phyloP scores from a whole-genome alignment of 2,113 vertebrate species.

The Percina caprodes region DNA sequence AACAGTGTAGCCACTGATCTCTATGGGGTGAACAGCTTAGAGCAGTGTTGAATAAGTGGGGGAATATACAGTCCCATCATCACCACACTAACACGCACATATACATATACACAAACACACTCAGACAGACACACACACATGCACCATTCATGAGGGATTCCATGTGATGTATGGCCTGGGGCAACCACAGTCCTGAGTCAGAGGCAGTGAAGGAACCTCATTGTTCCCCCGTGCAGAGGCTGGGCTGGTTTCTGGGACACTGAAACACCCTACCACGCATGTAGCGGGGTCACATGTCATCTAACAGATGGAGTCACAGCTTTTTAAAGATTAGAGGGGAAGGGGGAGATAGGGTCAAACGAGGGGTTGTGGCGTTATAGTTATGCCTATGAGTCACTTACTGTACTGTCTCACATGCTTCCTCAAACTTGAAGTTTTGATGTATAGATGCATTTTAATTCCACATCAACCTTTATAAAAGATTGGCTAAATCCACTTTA shows the following conservation, averaged over 20 bases:
- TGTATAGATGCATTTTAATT: conserved; percentile 2
- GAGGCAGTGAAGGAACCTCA: conserved; percentile 69
- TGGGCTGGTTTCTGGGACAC: conserved; percentile 70
- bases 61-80: conserved; percentile 66
- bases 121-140: conserved; percentile 35
- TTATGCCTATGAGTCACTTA: conserved; percentile 23
- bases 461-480: not conserved
- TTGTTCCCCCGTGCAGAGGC: conserved; percentile 74
- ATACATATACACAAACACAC: conserved; percentile 26
- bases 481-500: not conserved
- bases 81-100: conserved; percentile 20
- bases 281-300: conserved; percentile 65
- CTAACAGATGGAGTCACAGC: conserved; percentile 57
- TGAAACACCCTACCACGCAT: conserved; percentile 55
- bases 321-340: conserved; percentile 53
- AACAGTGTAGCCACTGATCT: conserved; percentile 72
- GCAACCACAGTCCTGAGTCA: conserved; percentile 64
- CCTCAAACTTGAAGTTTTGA: conserved; percentile 8
- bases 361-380: conserved; percentile 9
- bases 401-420: conserved; percentile 10
- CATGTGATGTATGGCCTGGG: conserved; percentile 75
- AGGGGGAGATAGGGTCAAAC: conserved; percentile 27
- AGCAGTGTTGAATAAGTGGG: conserved; percentile 61
- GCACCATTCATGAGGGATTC: conserved; percentile 68
- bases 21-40: conserved; percentile 64